Evolutionary conservation across 2,888 invertebrate species (phyloP), one percentile per base, ranked within the genome.

Genomic region (Euzetes globulus): DNA sequence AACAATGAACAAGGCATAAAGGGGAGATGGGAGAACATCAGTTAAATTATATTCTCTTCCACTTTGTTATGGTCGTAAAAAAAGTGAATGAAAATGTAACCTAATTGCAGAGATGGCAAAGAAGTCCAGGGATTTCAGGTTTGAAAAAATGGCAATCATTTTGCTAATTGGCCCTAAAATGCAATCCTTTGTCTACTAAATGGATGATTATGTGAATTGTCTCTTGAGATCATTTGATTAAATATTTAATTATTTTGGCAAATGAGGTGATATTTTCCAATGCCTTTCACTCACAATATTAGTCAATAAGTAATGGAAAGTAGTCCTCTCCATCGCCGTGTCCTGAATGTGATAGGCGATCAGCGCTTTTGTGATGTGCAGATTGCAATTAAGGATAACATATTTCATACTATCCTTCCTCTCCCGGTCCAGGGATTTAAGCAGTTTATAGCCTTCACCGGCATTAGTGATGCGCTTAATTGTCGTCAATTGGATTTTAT

Each of bases 371-470:
- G 68, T 41, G 33, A 68, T 37, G 45, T 68, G 68, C n/a, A 68
- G 68, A 41, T 68, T 68, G 45, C 68, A 68, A 37, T 68, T 68
- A 45, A 68, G 68, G 37, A 68, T 68, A 68, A 68, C 68, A 68
- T 68, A 68, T 68, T 68, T 68, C 68, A 45, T 68, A 13, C n/a
- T 22, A 22, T 68, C 68, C 33, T 68, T 68, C 11, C 11, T 45
- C 41, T 68, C 68, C 37, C 68, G n/a, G 37, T 37, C 68, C 68
- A 68, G 22, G 1, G 68, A 37, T 45, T 68, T 68, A 68, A 68
- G 68, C 68, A 68, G 19, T 41, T 45, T 68, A 45, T 68, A 68
- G 13, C 68, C 68, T 22, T 68, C 68, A 19, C 68, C 68, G 11
- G 68, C 68, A 45, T 68, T 68, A 37, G 22, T 9, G 19, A 68